Evolutionary conservation across 2,113 vertebrate genomes (phyloP), one percentile per base, ranked within the genome.

Genomic region (Elachura formosa): DNA sequence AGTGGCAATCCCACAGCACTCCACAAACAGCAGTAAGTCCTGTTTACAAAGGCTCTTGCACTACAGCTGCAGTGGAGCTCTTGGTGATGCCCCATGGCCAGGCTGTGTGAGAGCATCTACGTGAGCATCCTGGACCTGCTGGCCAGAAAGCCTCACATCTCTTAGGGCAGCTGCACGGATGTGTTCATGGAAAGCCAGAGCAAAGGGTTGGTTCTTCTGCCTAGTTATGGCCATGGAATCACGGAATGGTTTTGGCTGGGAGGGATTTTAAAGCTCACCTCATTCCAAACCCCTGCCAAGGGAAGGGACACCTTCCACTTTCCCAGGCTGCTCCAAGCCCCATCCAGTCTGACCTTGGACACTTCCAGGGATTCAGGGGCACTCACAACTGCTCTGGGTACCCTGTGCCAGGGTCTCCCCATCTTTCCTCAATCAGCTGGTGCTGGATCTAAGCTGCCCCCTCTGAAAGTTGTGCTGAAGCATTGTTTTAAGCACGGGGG

Each of bases 321-420:
- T 16, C 20, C 40, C 64, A 71, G 40, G 29, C 0, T 62, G n/a
- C 13, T 69, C 55, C 54, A 28, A 59, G 38, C 28, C 22, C 18
- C 0, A 0, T 51, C 62, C 45, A 68, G 0, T 4, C 54, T 61
- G 55, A 19, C 46, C 19, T 54, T 20, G 55, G 23, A 7, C 54
- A 43, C 9, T 59, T 2, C 45, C 54, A 68, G 38, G 54, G 36
- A 16, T 21, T n/a, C n/a, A n/a, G 36, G 38, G 28, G 46, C 46
- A 78, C 40, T 16, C 55, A 25, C 55, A 54, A 48, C 74, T 71
- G 4, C n/a, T 40, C 33, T 61, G 54, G 19, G 5, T n/a, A 77
- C 2, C 46, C 63, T 69, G 38, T 54, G 38, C 72, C 36, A 59
- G 45, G 36, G 5, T n/a, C 55, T 87, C 22, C 2, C 31, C 68